phyloP scores from a whole-genome alignment of 2,888 invertebrate species.

The Cerceris rybyensis region DNA sequence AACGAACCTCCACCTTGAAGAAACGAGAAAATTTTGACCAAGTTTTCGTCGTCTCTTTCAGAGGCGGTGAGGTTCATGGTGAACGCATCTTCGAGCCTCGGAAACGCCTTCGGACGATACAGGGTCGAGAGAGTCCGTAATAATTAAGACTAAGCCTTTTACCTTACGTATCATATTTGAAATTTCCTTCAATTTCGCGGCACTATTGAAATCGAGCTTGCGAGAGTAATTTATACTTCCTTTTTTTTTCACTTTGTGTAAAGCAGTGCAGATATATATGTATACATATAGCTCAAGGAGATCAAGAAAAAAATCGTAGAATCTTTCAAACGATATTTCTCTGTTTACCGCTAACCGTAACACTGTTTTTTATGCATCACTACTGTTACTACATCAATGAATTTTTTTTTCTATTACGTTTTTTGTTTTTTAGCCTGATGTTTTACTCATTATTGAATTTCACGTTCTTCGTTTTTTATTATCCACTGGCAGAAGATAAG shows the following conservation, averaged over 20 bases:
- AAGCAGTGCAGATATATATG: too few species aligned
- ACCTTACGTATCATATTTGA: too few species aligned
- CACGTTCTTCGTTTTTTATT: constrained; percentile 4
- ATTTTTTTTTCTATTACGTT: constrained; percentile 21
- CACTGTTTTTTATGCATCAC: constrained; percentile 28
- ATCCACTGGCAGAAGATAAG: constrained; percentile 9
- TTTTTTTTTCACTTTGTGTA: too few species aligned
- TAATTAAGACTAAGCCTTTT: not conserved
- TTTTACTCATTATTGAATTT: constrained; percentile 20
- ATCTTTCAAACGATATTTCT: too few species aligned
- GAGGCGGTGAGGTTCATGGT: constrained; percentile 28
- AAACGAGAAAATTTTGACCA: constrained; percentile 42
- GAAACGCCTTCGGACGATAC: constrained; percentile 5
- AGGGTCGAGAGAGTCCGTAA: not conserved
- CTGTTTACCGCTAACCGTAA: too few species aligned
- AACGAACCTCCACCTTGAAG: constrained; percentile 18
- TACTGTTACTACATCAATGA: constrained; percentile 38
- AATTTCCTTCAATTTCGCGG: too few species aligned
- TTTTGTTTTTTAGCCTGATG: constrained; percentile 12
- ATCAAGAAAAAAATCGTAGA: too few species aligned
- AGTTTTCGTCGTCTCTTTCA: constrained; percentile 35
- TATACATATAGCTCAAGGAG: too few species aligned
- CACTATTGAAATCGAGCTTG: too few species aligned
- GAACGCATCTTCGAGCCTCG: constrained; percentile 8
- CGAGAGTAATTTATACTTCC: too few species aligned